A percentile compares a stretch with the other conserved stretches of the same genome.
Evolutionary conservation across 2,113 vertebrate species (phyloP).

Genomic region (Ranitomeya variabilis): DNA sequence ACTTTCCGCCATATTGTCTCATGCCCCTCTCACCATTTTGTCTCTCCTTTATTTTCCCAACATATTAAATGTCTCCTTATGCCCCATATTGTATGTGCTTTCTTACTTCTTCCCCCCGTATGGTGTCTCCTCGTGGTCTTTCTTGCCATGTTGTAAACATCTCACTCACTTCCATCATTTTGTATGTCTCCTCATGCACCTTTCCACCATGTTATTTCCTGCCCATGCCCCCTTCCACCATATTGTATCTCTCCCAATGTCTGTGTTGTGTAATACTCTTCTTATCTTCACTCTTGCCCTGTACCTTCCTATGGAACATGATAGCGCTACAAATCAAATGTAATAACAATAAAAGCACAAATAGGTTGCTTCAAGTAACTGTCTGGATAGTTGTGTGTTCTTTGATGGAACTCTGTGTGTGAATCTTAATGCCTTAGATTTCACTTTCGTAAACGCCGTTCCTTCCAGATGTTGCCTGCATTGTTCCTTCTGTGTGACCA

Average conservation of each 20-base stretch:
- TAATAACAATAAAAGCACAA: constrained; percentile 34
- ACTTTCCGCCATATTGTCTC: neutral
- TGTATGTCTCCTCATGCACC: neutral
- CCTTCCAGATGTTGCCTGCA: neutral
- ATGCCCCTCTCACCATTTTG: neutral
- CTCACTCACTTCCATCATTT: too few relatives aligned
- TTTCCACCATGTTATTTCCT: neutral
- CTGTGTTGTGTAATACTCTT: neutral
- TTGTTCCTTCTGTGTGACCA: neutral
- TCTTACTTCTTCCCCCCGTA: neutral
- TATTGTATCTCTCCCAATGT: neutral
- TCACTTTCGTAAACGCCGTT: constrained; percentile 68
- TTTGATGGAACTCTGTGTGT: neutral
- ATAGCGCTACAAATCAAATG: neutral
- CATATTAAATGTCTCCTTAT: neutral
- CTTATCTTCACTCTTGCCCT: neutral
- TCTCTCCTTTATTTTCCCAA: neutral
- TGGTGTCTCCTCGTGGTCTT: neutral
- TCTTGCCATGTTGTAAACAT: neutral
- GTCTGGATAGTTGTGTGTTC: neutral
- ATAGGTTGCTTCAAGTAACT: neutral
- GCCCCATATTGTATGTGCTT: too few relatives aligned
- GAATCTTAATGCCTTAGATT: constrained; percentile 64
- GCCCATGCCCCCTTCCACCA: neutral
- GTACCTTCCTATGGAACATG: neutral